Percentiles rank a stretch among this genome's conserved stretches.
Conservation (phyloP, 2,113 vertebrate genomes). For the Crotalus tigris region DNA sequence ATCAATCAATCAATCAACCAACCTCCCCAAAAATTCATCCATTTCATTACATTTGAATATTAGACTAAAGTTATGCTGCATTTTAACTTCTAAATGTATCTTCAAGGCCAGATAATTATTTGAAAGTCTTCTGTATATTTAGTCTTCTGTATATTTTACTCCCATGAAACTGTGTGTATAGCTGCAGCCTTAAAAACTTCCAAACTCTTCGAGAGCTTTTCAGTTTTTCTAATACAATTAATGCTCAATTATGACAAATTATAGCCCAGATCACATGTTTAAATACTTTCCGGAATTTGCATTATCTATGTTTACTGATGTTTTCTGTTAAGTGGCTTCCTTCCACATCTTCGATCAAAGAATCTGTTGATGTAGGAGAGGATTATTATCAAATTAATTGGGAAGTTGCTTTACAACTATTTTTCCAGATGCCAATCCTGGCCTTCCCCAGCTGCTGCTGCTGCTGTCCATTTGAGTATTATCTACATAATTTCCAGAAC, state of each 20-base stretch:
- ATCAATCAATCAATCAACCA: no score
- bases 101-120: not conserved
- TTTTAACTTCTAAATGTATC: not conserved
- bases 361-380: conserved; percentile 50
- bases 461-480: not conserved
- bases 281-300: not conserved
- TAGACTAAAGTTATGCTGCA: not conserved
- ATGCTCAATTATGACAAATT: conserved; percentile 13
- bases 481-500: not conserved
- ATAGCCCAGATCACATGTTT: conserved; percentile 1
- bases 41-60: not conserved
- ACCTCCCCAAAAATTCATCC: not conserved
- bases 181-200: not conserved
- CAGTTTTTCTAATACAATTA: not conserved
- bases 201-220: not conserved
- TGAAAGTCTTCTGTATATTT: not conserved
- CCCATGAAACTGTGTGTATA: not conserved
- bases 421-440: conserved; percentile 50
- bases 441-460: not conserved
- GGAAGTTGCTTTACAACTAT: conserved; percentile 57
- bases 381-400: conserved; percentile 66
- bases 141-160: no score
- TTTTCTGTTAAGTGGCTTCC: conserved; percentile 47
- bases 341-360: conserved; percentile 50
- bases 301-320: conserved; percentile 9